A percentile compares a stretch with the other conserved stretches of the same genome.
These are phyloP conservation scores for Drosophila cognata DNA, from an alignment of 2,888 invertebrate genomes.

Conservation along the genomic window DNA sequence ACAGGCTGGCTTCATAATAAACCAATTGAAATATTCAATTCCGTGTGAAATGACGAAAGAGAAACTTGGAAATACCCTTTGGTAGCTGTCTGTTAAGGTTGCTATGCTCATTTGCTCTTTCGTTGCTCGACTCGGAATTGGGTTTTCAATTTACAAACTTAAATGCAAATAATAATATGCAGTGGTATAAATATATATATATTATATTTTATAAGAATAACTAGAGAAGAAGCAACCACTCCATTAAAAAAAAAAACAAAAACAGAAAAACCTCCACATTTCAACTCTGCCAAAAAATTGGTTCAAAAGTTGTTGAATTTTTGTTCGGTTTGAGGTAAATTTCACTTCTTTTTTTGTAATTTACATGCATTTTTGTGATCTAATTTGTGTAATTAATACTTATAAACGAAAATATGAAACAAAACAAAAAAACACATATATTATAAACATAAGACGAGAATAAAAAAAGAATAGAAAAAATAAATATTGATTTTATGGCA, in stretches of 20 bases:
- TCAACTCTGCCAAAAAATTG: conserved; percentile 43
- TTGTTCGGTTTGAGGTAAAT: conserved; percentile 61
- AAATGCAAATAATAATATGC: background rate
- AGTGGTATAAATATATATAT: conserved; percentile 1
- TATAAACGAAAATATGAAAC: conserved; percentile 68
- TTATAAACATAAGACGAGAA: conserved; percentile 53
- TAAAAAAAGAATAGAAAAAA: conserved; percentile 51
- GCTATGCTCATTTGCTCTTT: background rate
- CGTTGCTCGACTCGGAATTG: background rate
- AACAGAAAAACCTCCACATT: conserved; percentile 20
- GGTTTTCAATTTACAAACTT: background rate
- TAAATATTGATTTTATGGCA: conserved; percentile 72
- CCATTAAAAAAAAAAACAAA: conserved; percentile 5
- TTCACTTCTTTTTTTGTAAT: conserved; percentile 72
- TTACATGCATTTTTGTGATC: conserved; percentile 83
- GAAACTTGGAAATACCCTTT: background rate
- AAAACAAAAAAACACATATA: conserved; percentile 51
- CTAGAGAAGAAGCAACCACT: conserved; percentile 28
- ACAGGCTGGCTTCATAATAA: conserved; percentile 2
- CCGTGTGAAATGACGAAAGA: background rate
- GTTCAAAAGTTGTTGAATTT: conserved; percentile 39
- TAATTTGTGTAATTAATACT: conserved; percentile 80
- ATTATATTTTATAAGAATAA: conserved; percentile 36
- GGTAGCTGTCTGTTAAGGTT: background rate
- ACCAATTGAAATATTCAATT: background rate